Base-by-base conservation (phyloP, 92 coral and sea anemone genomes). In the Paramuricea clavata region DNA sequence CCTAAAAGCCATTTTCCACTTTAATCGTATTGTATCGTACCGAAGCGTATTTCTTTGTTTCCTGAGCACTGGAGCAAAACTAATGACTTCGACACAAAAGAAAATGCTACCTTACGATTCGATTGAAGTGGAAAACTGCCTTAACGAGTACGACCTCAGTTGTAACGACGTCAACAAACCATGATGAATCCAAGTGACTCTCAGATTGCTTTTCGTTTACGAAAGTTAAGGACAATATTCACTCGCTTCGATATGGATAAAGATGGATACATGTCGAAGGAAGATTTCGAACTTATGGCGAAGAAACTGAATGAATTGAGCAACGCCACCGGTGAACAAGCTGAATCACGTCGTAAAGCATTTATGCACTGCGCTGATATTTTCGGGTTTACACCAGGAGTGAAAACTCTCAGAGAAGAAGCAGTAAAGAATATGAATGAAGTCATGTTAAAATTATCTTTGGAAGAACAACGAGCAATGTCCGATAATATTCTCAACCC, bases 281-380 rank as follows among this genome's bases (percentile, higher is more conserved):
- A 72, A 6, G 78, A 72, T 19, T 72, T 19, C 57, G 78, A 72
- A 44, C 50, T 72, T 15, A 36, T 72, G 52, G 78, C 78, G 7
- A 44, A 34, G 52, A 39, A 44, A 12, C 6, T 41, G 42, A 44
- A 39, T 13, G 78, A 39, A 39, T 23, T 15, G 13, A 41, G 78
- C 57, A 27, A 72, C 19, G 31, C 57, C 17, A 72, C 54, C 10
- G 56, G 57, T 22, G 78, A 72, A 0, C 52, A 19, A 27, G 78
- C 78, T 35, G 78, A 35, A 72, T 41, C 52, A 25, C 19, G 52
- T 28, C 12, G 44, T 13, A 44, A 39, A 19, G 57, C 52, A 23
- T 72, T 36, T 41, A 12, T 36, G 57, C 11, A 44, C n/a, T 54
- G 35, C 17, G 78, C 78, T 7, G 78, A 72, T 35, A 2, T 0